phyloP scores from a whole-genome alignment of 2,888 invertebrate genomes.

The Microctonus brassicae region DNA sequence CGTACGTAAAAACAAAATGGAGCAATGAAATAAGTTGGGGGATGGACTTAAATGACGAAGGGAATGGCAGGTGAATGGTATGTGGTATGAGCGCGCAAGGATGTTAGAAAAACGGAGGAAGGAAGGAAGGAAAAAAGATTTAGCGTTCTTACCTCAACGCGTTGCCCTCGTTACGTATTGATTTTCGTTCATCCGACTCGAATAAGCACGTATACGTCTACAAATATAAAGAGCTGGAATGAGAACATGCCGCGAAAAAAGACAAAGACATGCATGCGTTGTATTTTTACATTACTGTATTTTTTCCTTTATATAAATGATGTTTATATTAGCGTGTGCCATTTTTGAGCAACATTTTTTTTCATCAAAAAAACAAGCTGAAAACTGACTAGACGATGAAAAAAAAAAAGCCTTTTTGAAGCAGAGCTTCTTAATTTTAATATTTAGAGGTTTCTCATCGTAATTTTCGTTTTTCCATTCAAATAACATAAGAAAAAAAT shows the following conservation, averaged over 20 bases:
- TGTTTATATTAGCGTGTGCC: too few species aligned
- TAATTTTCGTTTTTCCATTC: too few species aligned
- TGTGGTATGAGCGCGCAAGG: constrained; percentile 7
- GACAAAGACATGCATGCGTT: constrained; percentile 27
- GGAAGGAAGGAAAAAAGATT: constrained; percentile 34
- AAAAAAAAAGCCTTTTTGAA: too few species aligned
- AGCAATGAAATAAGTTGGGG: background rate
- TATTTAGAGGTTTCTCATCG: too few species aligned
- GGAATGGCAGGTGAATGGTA: constrained; percentile 5
- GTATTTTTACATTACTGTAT: constrained; percentile 25
- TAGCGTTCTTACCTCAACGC: constrained; percentile 33
- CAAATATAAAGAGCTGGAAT: constrained; percentile 34
- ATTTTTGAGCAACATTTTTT: too few species aligned
- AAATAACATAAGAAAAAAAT: too few species aligned
- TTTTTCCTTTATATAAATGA: too few species aligned
- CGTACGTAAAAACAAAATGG: background rate
- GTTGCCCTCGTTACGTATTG: constrained; percentile 45
- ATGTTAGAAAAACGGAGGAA: constrained; percentile 22
- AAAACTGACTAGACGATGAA: too few species aligned
- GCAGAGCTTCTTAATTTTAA: too few species aligned
- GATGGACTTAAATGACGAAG: background rate
- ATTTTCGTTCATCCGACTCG: constrained; percentile 46
- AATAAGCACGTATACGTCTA: constrained; percentile 40
- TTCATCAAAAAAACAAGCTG: too few species aligned
- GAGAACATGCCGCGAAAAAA: constrained; percentile 7